Conservation (phyloP, 2,888 invertebrate genomes). For the Dynastes grantii region DNA sequence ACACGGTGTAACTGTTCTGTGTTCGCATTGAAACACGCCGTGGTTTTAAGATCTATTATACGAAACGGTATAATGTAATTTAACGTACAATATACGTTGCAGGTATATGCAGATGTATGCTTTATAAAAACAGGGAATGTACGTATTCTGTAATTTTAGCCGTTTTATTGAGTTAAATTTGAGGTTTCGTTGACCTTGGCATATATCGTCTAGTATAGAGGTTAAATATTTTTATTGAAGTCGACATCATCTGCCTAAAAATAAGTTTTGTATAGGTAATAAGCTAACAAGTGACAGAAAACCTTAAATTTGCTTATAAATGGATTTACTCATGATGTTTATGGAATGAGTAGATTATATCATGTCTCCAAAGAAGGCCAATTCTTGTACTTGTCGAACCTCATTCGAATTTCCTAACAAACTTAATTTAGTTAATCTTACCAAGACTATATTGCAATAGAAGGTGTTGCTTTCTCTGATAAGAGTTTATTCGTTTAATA, state of each 20-base stretch:
- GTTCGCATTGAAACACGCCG: background rate
- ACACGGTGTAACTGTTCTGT: slow-evolving; percentile 2
- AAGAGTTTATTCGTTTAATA: too few relatives aligned
- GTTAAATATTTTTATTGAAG: slow-evolving; percentile 20
- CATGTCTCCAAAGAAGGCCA: background rate
- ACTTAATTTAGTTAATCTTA: too few relatives aligned
- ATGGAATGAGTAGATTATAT: too few relatives aligned
- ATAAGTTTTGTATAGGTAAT: background rate
- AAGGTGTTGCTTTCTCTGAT: too few relatives aligned
- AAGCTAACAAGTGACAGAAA: background rate
- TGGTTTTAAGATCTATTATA: background rate
- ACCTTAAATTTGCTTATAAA: too few relatives aligned
- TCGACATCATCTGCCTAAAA: background rate
- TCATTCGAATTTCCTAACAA: too few relatives aligned
- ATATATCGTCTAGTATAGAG: slow-evolving; percentile 3
- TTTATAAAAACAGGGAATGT: background rate
- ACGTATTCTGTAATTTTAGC: slow-evolving; percentile 11
- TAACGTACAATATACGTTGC: background rate
- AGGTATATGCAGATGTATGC: background rate
- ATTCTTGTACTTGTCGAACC: too few relatives aligned
- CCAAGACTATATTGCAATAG: too few relatives aligned
- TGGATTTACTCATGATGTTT: too few relatives aligned
- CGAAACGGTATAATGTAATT: background rate
- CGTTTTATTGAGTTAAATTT: slow-evolving; percentile 23
- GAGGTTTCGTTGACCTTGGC: slow-evolving; percentile 24